A percentile compares a stretch with the other conserved stretches of the same genome.
These are phyloP conservation scores for Phalera bucephala DNA, from an alignment of 2,888 invertebrate species.

Conservation along the genomic window DNA sequence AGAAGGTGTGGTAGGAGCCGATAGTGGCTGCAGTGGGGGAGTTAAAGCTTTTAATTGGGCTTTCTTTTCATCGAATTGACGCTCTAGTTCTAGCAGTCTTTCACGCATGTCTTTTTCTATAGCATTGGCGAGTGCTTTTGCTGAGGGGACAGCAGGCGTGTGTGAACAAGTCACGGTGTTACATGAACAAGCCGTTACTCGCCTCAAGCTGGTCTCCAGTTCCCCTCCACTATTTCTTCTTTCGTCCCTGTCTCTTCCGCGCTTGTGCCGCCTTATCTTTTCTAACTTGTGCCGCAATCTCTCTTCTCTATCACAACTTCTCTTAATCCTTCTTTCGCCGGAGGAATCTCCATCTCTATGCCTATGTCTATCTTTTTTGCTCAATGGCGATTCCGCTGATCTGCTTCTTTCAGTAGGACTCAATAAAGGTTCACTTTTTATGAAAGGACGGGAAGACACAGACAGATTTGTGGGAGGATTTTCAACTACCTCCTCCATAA, in stretches of 20 bases:
- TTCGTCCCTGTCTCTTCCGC: slow-evolving; percentile 62
- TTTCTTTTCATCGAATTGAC: slow-evolving; percentile 92
- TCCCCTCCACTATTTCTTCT: slow-evolving; percentile 57
- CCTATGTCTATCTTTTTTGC: slow-evolving; percentile 65
- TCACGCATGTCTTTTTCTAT: slow-evolving; percentile 92
- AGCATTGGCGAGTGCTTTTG: slow-evolving; percentile 85
- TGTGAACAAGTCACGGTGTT: slow-evolving; percentile 54
- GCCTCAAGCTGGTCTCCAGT: slow-evolving; percentile 65
- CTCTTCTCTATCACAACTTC: slow-evolving; percentile 68
- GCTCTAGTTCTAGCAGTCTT: slow-evolving; percentile 90
- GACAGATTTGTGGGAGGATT: slow-evolving; percentile 44
- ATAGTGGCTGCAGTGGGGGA: slow-evolving; percentile 73
- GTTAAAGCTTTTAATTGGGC: slow-evolving; percentile 89
- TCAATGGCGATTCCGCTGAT: slow-evolving; percentile 34
- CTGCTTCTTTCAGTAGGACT: slow-evolving; percentile 58
- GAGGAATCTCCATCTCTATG: slow-evolving; percentile 68
- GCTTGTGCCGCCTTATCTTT: slow-evolving; percentile 70
- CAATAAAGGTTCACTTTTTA: slow-evolving; percentile 63
- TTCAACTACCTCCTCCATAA: slow-evolving; percentile 88
- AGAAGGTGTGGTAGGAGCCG: slow-evolving; percentile 69
- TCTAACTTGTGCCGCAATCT: slow-evolving; percentile 70
- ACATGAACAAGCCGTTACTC: slow-evolving; percentile 68
- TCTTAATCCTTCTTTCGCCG: slow-evolving; percentile 62
- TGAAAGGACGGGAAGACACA: slow-evolving; percentile 56
- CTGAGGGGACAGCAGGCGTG: slow-evolving; percentile 65